Percentiles rank a stretch among this genome's conserved stretches.
These are phyloP conservation scores for Malurus melanocephalus DNA, from an alignment of 2,113 vertebrate species.

Conservation along the genomic window DNA sequence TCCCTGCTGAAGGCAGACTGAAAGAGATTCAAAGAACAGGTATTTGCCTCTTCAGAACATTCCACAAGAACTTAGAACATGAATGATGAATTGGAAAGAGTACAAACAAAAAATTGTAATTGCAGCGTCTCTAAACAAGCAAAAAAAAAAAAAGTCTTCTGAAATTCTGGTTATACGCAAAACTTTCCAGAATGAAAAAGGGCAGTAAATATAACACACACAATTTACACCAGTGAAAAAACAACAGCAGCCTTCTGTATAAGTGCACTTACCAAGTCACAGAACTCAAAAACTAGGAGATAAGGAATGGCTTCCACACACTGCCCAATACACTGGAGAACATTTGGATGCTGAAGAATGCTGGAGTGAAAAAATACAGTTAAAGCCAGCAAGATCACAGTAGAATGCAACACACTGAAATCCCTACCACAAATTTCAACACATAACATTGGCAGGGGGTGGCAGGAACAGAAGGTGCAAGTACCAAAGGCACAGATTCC, in stretches of 20 bases:
- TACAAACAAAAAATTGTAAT: background rate
- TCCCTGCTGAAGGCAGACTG: background rate
- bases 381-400: background rate
- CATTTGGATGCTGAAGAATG: slow-evolving; percentile 88
- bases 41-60: background rate
- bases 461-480: background rate
- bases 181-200: background rate
- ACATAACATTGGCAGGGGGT: background rate
- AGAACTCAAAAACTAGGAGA: slow-evolving; percentile 93
- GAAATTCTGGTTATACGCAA: background rate
- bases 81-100: background rate
- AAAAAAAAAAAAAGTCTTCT: background rate
- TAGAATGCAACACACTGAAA: background rate
- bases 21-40: background rate
- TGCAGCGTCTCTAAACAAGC: background rate
- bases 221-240: background rate
- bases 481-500: background rate
- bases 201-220: background rate
- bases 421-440: background rate
- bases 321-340: slow-evolving; percentile 92
- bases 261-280: slow-evolving; percentile 88
- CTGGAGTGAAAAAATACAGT: slow-evolving; percentile 45
- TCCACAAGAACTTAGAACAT: background rate
- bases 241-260: fast-evolving
- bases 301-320: slow-evolving; percentile 94